Percentiles rank a stretch among this genome's conserved stretches.
phyloP scores from a whole-genome alignment of 2,113 vertebrate species.

The Fulmarus glacialis region DNA sequence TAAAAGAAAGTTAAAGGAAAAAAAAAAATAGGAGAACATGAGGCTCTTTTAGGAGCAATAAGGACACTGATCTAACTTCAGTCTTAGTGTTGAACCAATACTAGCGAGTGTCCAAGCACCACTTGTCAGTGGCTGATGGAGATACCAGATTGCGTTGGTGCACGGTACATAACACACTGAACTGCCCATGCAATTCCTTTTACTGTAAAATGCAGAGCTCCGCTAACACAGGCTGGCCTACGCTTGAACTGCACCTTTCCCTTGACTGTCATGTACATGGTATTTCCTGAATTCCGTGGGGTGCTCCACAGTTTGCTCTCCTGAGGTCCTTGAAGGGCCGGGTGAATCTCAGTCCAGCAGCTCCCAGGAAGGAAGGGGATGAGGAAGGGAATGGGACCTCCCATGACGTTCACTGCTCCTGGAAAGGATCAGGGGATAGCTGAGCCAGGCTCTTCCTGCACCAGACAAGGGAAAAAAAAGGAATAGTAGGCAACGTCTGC shows the following conservation, averaged over 20 bases:
- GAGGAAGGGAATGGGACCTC: not conserved
- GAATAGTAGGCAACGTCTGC: not conserved
- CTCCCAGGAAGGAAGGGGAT: not conserved
- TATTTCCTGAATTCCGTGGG: not conserved
- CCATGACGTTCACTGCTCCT: not conserved
- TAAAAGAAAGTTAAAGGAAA: not conserved
- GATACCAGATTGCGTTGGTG: not conserved
- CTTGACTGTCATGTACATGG: not conserved
- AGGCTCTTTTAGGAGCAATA: not conserved
- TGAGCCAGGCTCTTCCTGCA: not conserved
- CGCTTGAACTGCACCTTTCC: not conserved
- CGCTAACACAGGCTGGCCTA: not conserved
- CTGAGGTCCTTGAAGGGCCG: not conserved
- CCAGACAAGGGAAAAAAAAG: not conserved
- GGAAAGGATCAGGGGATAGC: not conserved
- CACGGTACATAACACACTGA: not conserved
- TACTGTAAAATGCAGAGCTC: not conserved
- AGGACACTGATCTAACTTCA: not conserved
- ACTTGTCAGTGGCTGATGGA: not conserved
- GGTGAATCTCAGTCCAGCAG: not conserved
- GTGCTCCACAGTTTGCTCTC: not conserved
- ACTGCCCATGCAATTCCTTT: not conserved
- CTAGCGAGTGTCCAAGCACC: not conserved
- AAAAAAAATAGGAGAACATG: not conserved
- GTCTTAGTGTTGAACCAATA: not conserved